Evolutionary conservation across 2,888 invertebrate genomes (phyloP), one percentile per base, ranked within the genome.

Genomic region (Bembecia ichneumoniformis): DNA sequence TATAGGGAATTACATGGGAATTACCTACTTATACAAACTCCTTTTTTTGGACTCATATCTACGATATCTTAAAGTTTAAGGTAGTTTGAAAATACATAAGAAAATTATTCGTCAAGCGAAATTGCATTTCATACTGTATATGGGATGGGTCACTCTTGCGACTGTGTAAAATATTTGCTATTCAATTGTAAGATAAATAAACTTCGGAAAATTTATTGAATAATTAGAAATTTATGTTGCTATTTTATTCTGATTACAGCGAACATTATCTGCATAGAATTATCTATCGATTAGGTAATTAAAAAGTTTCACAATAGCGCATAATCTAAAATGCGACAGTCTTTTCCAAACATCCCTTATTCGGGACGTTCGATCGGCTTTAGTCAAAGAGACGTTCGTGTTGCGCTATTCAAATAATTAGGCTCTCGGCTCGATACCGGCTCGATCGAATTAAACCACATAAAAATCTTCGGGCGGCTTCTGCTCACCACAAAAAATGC

Each of bases 351-450:
- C 50, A 50, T 60, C 65, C 62, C 55, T 50, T 64, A 64, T 61
- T 59, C 63, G 57, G 28, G 59, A 40, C 13, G 14, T n/a, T 62
- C 62, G 66, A 79, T 73, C 83, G 83, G 83, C 82, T 68, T 66
- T 58, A 65, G 62, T 80, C 82, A 84, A 83, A 83, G 82, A 67
- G 64, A 65, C 53, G 63, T 28, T 68, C 70, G 68, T 76, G 77
- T 76, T 74, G 78, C 72, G 76, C 77, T 81, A 79, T 80, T 82
- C 83, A 80, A 84, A 83, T 83, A 84, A 84, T 84, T 82, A 83
- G 82, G 74, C 65, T 78, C 72, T 72, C 68, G 71, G 76, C 74
- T 74, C 68, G 71, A 75, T 73, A 74, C 70, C 68, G 69, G 70
- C 66, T 64, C 60, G 64, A 71, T 75, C 75, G 75, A 79, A 82